Conservation (phyloP, 2,113 vertebrate species). For the Rattus norvegicus region DNA sequence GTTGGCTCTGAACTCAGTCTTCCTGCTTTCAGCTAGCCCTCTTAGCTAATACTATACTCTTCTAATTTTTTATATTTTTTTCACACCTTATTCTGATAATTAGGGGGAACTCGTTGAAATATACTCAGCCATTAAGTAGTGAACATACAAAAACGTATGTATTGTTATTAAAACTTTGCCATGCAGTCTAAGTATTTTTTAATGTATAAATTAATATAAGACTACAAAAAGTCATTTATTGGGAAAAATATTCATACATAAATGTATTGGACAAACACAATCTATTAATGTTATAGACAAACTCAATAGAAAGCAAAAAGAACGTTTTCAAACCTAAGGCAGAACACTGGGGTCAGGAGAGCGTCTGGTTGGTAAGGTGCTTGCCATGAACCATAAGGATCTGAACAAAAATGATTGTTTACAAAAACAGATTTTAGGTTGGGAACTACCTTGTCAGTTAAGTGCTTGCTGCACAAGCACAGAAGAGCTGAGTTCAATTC, state of each 20-base stretch:
- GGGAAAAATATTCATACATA: neutral
- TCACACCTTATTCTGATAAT: constrained; percentile 23
- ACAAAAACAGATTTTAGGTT: neutral
- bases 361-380: neutral
- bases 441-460: neutral
- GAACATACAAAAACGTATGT: neutral
- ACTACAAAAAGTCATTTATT: neutral
- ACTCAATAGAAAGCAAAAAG: neutral
- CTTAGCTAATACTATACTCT: neutral
- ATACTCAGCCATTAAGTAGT: constrained; percentile 15
- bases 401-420: neutral
- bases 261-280: constrained; percentile 20
- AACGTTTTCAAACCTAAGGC: neutral
- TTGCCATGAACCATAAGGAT: neutral
- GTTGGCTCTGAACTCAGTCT: neutral
- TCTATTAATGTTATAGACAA: constrained; percentile 24
- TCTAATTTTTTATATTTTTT: constrained; percentile 25
- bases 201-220: neutral
- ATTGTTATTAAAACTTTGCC: neutral
- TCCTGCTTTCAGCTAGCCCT: neutral
- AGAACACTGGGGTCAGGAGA: neutral
- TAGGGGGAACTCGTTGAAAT: constrained; percentile 13
- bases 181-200: constrained; percentile 7
- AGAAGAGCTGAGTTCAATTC: neutral
- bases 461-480: neutral